phyloP scores from a whole-genome alignment of 2,797 vertebrate species.

The Malurus splendens region DNA sequence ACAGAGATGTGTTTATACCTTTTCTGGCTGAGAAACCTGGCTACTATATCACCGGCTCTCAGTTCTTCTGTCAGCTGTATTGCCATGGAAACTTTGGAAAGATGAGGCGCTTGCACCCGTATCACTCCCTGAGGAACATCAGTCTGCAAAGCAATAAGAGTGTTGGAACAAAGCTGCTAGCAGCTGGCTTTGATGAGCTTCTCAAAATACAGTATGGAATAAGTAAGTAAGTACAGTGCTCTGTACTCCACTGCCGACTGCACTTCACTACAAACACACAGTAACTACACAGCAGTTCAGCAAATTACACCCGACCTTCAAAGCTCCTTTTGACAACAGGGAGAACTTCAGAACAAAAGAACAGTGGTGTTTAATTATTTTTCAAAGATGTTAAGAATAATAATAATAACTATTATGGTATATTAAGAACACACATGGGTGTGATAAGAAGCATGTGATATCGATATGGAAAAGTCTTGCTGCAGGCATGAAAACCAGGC shows the following conservation, averaged over 20 bases:
- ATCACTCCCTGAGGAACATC: constrained; percentile 88
- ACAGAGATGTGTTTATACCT: constrained; percentile 71
- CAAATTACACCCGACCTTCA: constrained; percentile 54
- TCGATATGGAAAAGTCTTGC: constrained; percentile 22
- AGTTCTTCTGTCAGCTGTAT: constrained; percentile 92
- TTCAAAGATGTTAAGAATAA: constrained; percentile 58
- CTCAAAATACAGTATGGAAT: constrained; percentile 40
- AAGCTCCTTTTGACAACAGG: constrained; percentile 50
- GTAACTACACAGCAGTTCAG: constrained; percentile 50
- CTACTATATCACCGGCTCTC: constrained; percentile 87
- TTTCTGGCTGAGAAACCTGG: constrained; percentile 91
- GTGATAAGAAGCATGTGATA: constrained; percentile 26
- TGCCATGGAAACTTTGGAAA: constrained; percentile 97
- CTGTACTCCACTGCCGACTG: constrained; percentile 39
- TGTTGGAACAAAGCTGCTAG: constrained; percentile 65
- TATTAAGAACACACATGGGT: constrained; percentile 50
- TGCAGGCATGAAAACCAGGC: not conserved
- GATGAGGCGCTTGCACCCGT: constrained; percentile 92
- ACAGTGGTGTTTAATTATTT: constrained; percentile 62
- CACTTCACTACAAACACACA: constrained; percentile 48
- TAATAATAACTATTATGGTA: constrained; percentile 54
- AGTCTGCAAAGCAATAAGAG: constrained; percentile 75
- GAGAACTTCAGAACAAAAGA: constrained; percentile 51
- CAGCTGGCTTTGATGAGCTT: constrained; percentile 57
- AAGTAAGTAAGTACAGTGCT: constrained; percentile 28